Conservation (phyloP, 1,140 invertebrate genomes). For the Drosophila biarmipes region DNA sequence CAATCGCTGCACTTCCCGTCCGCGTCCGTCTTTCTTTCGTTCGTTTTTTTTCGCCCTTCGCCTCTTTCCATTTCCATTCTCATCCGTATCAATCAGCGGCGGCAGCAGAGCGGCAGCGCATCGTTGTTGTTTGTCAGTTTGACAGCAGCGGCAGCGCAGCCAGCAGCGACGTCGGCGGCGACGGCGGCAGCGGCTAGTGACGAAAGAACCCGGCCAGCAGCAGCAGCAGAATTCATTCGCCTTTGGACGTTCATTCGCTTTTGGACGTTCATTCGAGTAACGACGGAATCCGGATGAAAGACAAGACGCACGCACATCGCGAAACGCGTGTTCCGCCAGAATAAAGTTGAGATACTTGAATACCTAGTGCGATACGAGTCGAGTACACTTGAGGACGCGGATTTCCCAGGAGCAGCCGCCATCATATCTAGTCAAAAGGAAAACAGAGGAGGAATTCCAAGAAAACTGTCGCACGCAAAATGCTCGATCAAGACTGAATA, state of each 20-base stretch:
- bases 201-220: conserved; percentile 71
- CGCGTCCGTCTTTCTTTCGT: conserved; percentile 7
- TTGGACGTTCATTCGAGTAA: conserved; percentile 69
- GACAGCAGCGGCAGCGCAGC: conserved; percentile 48
- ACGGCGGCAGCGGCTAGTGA: conserved; percentile 61
- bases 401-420: conserved; percentile 20
- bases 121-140: conserved; percentile 41
- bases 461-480: conserved; percentile 40
- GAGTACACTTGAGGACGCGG: conserved; percentile 12
- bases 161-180: conserved; percentile 3
- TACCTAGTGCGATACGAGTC: conserved; percentile 45
- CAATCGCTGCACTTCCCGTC: conserved; percentile 71
- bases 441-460: not conserved
- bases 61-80: conserved; percentile 19
- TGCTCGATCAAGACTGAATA: conserved; percentile 75
- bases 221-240: conserved; percentile 81
- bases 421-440: conserved; percentile 59
- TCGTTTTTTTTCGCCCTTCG: conserved; percentile 60
- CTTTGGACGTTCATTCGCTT: conserved; percentile 67
- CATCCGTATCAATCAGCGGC: conserved; percentile 72
- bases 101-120: conserved; percentile 38
- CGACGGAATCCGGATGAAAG: conserved; percentile 80
- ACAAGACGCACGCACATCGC: conserved; percentile 38
- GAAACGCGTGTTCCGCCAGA: conserved; percentile 49
- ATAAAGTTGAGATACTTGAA: conserved; percentile 2